Base-by-base conservation (phyloP, 1,140 invertebrate species). In the Camponotus pennsylvanicus region DNA sequence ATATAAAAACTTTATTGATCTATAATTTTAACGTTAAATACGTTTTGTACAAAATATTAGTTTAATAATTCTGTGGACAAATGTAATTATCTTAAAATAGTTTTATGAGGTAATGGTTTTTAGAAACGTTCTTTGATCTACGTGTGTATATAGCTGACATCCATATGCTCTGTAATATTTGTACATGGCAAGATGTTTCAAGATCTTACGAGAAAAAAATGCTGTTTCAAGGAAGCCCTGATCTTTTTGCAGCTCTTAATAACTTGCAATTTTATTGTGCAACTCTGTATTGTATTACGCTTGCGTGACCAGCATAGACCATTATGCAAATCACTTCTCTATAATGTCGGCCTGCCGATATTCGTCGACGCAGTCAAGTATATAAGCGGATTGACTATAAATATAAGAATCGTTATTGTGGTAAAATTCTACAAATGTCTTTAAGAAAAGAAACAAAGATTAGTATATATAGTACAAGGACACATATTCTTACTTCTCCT, bases 251-350 rank as follows among this genome's bases (percentile, higher is more conserved):
- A 45, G 32, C 15, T 77, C 55, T 63, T 77, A 37, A 57, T 40
- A 75, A 75, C 11, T 59, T 27, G 27, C 27, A 52, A 34, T 9
- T 9, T 57, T 69, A 42, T 45, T 11, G 27, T 32, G 59, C 40
- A 63, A 34, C 15, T 63, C 3, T 6, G 9, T 45, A 52, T 52
- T 18, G 27, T 45, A 77, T 32, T 40, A 77, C 40, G 59, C 27
- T 63, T 18, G 57, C 57, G 40, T 45, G 57, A 76, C 40, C 9
- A 13, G 40, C 37, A 11, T 34, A 34, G 40, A 18, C 15, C 9
- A 63, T 63, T 63, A 77, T 77, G 59, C 11, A 77, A 32, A 63
- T 77, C 15, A 11, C 70, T 32, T 73, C 27, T 73, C 49, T 42
- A n/a, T 73, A 55, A 73, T 73, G 70, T 73, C 70, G 2, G n/a